phyloP scores from a whole-genome alignment of 1,140 invertebrate species.

The Apis laboriosa region DNA sequence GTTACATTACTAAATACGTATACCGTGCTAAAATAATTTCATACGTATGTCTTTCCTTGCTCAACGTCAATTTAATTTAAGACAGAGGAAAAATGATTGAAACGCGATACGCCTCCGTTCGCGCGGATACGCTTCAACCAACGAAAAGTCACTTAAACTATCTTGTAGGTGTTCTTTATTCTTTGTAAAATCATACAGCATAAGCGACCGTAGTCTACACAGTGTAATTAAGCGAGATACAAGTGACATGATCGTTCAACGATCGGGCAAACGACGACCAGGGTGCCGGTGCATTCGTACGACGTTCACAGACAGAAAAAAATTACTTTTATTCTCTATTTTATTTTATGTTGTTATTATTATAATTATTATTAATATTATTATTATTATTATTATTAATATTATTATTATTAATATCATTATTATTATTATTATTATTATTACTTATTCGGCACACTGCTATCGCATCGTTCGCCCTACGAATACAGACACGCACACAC shows the following conservation, averaged over 20 bases:
- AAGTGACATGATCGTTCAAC: slow-evolving; percentile 63
- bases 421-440: not conserved
- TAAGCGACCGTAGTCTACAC: slow-evolving; percentile 68
- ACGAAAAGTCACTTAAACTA: slow-evolving; percentile 44
- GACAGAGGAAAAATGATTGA: not conserved
- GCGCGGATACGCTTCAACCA: slow-evolving; percentile 6
- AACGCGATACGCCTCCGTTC: not conserved
- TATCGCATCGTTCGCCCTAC: slow-evolving; percentile 14
- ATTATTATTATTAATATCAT: not conserved
- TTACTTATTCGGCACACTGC: not conserved
- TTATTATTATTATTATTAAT: not conserved
- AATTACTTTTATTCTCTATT: too few species aligned
- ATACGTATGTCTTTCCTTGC: not conserved
- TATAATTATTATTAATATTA: not conserved
- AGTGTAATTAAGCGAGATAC: slow-evolving; percentile 67
- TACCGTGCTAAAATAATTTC: not conserved
- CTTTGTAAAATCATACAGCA: slow-evolving; percentile 73
- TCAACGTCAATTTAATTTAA: not conserved
- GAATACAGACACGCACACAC: slow-evolving; percentile 26
- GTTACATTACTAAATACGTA: slow-evolving; percentile 7
- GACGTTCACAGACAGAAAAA: not conserved
- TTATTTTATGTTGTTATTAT: not conserved
- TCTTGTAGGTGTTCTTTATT: slow-evolving; percentile 68
- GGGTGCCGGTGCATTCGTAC: not conserved
- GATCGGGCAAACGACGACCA: slow-evolving; percentile 45